Conservation (phyloP, 53 echinoderm and acorn worm species). For the Paracentrotus lividus region DNA sequence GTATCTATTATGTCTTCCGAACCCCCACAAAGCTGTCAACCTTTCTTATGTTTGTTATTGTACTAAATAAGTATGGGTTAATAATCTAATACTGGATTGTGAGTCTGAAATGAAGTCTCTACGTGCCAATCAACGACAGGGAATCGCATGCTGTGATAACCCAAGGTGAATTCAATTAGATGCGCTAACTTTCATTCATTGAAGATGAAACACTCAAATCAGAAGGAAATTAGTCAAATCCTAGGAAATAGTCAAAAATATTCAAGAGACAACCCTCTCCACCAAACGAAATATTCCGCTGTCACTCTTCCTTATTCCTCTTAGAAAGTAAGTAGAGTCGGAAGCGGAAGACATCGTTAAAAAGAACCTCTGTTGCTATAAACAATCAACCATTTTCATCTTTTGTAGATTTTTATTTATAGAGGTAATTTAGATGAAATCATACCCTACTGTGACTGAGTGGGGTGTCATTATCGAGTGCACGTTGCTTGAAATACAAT, state of each 20-base stretch:
- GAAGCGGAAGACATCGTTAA: slow-evolving; percentile 23
- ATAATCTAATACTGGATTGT: background rate
- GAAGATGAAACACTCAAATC: background rate
- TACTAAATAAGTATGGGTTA: background rate
- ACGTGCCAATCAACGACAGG: slow-evolving; percentile 32
- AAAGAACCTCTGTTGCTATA: slow-evolving; percentile 5
- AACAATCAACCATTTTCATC: slow-evolving; percentile 26
- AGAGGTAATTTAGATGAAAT: background rate
- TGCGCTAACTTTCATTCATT: background rate
- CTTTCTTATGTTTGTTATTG: background rate
- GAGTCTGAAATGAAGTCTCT: background rate
- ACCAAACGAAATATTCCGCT: background rate
- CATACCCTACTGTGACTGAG: background rate
- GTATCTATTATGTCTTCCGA: background rate
- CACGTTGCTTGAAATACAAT: background rate
- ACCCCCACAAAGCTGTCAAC: background rate
- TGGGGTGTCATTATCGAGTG: slow-evolving; percentile 6
- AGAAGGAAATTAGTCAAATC: slow-evolving; percentile 44
- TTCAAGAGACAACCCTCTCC: background rate
- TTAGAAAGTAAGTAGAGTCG: background rate
- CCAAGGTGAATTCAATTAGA: slow-evolving; percentile 51
- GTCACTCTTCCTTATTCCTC: background rate
- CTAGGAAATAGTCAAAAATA: slow-evolving; percentile 9
- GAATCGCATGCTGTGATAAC: slow-evolving; percentile 4
- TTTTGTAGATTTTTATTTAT: slow-evolving; percentile 32